Conservation (phyloP, 2,113 vertebrate genomes). For the Ptyas mucosa region DNA sequence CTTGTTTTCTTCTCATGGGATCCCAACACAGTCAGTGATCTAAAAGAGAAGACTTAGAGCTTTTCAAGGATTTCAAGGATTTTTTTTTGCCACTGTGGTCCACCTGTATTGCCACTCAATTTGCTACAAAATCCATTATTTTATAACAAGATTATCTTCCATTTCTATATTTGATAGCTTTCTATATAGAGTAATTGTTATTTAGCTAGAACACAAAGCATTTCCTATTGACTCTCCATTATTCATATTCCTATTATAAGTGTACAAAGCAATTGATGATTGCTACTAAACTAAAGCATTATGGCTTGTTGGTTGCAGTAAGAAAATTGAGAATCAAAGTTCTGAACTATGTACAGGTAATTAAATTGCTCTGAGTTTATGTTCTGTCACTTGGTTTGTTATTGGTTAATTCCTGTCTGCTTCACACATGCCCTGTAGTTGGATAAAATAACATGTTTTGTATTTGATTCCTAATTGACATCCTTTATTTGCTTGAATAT, state of each 20-base stretch:
- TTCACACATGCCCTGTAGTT: neutral
- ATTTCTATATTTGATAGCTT: neutral
- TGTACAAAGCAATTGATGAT: neutral
- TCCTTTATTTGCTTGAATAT: neutral
- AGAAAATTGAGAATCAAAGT: neutral
- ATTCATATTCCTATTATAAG: neutral
- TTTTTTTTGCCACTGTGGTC: neutral
- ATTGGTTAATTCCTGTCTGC: neutral
- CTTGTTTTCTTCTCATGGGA: constrained; percentile 34
- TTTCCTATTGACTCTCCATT: neutral
- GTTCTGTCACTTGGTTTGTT: neutral
- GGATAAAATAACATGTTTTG: neutral
- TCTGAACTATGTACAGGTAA: neutral
- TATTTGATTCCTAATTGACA: neutral
- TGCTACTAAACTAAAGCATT: neutral
- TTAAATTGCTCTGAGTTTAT: neutral
- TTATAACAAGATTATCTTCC: neutral
- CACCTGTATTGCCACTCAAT: neutral
- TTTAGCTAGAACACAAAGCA: neutral
- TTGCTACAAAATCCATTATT: neutral
- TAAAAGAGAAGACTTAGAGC: neutral
- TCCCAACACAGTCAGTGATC: neutral
- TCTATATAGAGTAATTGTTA: neutral
- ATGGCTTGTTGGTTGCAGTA: neutral
- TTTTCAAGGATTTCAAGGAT: neutral